These are phyloP conservation scores for Poeciliopsis infans DNA, from an alignment of 2,797 vertebrate species.

Conservation along the genomic window DNA sequence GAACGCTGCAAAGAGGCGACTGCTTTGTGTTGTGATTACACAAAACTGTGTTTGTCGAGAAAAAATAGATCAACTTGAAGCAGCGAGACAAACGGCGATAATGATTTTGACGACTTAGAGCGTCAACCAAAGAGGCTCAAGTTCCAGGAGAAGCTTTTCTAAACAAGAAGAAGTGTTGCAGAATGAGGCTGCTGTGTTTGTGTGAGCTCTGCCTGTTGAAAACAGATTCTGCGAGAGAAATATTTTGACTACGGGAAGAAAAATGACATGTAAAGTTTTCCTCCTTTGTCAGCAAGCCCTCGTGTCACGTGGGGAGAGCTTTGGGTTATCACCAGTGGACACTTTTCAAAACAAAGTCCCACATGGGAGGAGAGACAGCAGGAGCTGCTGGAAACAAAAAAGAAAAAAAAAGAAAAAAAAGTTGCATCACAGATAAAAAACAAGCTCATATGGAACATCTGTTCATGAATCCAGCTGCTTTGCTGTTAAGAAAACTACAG, in stretches of 20 bases:
- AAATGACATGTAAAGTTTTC: constrained; percentile 30
- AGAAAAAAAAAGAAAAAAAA: neutral
- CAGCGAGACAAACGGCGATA: neutral
- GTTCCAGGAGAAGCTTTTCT: constrained; percentile 15
- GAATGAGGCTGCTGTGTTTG: constrained; percentile 36
- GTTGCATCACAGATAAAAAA: constrained; percentile 23
- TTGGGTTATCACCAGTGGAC: constrained; percentile 35
- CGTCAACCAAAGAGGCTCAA: neutral
- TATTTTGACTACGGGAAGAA: constrained; percentile 38
- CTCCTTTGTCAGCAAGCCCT: constrained; percentile 52
- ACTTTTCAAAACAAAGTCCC: constrained; percentile 43
- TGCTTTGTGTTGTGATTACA: neutral
- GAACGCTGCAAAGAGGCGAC: neutral
- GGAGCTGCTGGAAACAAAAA: constrained; percentile 27
- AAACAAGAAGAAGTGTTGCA: constrained; percentile 10
- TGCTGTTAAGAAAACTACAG: constrained; percentile 22
- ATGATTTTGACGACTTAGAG: constrained; percentile 11
- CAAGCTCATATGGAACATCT: constrained; percentile 37
- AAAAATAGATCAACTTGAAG: neutral
- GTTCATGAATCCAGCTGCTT: constrained; percentile 19
- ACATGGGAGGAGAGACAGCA: constrained; percentile 30
- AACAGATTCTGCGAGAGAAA: constrained; percentile 33
- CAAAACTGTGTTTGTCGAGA: neutral
- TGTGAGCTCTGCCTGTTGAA: constrained; percentile 54
- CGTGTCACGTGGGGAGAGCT: constrained; percentile 29